Conservation (phyloP, 2,888 invertebrate genomes). For the Drosophila differens region DNA sequence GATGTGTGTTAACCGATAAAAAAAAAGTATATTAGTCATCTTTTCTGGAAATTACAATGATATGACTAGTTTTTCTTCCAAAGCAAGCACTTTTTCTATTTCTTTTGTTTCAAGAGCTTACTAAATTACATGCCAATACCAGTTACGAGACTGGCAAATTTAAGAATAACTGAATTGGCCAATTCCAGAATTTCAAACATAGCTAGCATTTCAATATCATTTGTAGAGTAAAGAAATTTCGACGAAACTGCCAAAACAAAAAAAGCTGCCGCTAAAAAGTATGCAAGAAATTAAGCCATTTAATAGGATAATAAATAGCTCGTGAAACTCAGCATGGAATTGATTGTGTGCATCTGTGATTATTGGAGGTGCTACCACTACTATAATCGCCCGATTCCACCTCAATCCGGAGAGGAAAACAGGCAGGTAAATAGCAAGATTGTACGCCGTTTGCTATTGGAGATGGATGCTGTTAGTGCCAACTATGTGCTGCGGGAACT, state of each 20-base stretch:
- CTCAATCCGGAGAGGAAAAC: constrained; percentile 6
- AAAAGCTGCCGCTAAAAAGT: constrained; percentile 36
- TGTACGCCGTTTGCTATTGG: constrained; percentile 47
- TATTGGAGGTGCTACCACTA: constrained; percentile 67
- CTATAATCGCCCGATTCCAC: constrained; percentile 34
- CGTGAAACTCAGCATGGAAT: constrained; percentile 51
- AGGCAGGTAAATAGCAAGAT: neutral
- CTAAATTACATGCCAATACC: neutral
- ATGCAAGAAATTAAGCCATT: constrained; percentile 25
- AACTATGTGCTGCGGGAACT: constrained; percentile 78
- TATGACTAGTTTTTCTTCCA: neutral
- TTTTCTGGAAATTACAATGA: neutral
- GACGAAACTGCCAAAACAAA: neutral
- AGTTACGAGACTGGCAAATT: neutral
- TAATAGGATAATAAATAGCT: neutral
- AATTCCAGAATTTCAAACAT: constrained; percentile 1
- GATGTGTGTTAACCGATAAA: neutral
- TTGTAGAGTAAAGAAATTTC: neutral
- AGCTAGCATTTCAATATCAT: neutral
- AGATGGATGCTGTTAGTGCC: constrained; percentile 69
- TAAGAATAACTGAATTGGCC: neutral
- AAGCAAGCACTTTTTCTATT: neutral
- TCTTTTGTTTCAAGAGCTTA: neutral
- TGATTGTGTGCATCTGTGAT: constrained; percentile 77
- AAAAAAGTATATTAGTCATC: neutral